Evolutionary conservation across 2,888 invertebrate species (phyloP), one percentile per base, ranked within the genome.

Genomic region (Nomada fucata): DNA sequence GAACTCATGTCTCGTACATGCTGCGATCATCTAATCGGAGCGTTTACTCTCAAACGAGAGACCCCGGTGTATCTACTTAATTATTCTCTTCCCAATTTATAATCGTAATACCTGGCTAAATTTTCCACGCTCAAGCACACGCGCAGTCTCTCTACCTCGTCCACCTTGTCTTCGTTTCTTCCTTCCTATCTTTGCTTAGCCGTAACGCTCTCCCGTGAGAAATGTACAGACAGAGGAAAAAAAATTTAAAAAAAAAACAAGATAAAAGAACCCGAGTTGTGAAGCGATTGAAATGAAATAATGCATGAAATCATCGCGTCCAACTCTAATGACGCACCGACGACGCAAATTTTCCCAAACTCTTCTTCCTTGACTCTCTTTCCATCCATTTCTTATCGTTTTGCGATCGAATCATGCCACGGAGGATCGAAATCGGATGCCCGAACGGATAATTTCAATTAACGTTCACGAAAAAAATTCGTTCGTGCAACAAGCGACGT

Each of bases 281-380:
- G 18, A 72, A 83, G 84, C 76, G 79, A 86, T 89, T 86, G 89
- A 86, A 90, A 90, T 88, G 77, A 88, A 91, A 89, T 90, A 88
- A 88, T 89, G 89, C 90, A 85, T 86, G 88, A 86, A 88, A 90
- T 57, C 75, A 79, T 84, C 77, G 74, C 44, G 63, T 74, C 63
- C 70, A 73, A 61, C 63, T 57, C 42, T 50, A 72, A 68, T 70
- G 79, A 75, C 71, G 72, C 55, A 42, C 64, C 67, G 76, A 53
- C 71, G 61, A 82, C 68, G 61, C 36, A 81, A 77, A 75, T 67
- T 59, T 69, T 23, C 18, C 18, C 47, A 23, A 29, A 26, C 29
- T 2, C 29, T 29, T 26, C 69, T 10, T 23, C 23, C 23, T 23
- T 23, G 23, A 23, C n/a, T 47, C 60, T 55, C 64, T 42, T 23